Base-by-base conservation (phyloP, 2,888 invertebrate genomes). In the Perizoma flavofasciatum region DNA sequence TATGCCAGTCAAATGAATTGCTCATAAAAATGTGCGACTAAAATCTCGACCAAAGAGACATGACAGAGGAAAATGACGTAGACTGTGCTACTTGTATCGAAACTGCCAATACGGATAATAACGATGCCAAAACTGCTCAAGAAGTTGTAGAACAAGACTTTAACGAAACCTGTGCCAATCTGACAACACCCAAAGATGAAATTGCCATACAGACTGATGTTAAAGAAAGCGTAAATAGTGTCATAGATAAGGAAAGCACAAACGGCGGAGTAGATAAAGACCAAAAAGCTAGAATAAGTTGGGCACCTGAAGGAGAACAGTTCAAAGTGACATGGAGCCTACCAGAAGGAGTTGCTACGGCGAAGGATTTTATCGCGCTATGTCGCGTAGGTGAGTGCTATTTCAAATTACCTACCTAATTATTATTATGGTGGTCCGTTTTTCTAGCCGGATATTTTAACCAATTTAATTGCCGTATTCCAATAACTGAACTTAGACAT, bases 291-390 rank as follows among this genome's bases (percentile, higher is more conserved):
- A 66, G 62, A 50, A 74, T 89, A 61, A 79, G 77, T 63, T 93
- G 93, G 88, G 88, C 83, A 8, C 78, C 86, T 58, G 86, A 93
- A 66, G 87, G 85, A 44, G 83, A 69, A 66, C 83, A 88, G 66
- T 83, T 83, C 61, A 82, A 79, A 61, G 77, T 90, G 65, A 83
- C 86, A 69, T 94, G 94, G 94, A 84, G 78, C 57, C 74, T 94
- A 47, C 82, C 85, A 9, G 87, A 92, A 57, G 92, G 86, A 52
- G 70, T 73, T 22, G 76, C 82, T 6, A 78, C 86, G 44, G 35
- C 73, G 52, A 73, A 79, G 52, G 94, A 94, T 75, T 94, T 92
- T 80, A 86, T 94, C 72, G 93, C 92, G 50, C 78, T 94, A 67
- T 94, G 92, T 77, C 88, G 82, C 74, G 78, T 85, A 88, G 94